Conservation (phyloP, 2,888 invertebrate species). For the Drosophila quinaria region DNA sequence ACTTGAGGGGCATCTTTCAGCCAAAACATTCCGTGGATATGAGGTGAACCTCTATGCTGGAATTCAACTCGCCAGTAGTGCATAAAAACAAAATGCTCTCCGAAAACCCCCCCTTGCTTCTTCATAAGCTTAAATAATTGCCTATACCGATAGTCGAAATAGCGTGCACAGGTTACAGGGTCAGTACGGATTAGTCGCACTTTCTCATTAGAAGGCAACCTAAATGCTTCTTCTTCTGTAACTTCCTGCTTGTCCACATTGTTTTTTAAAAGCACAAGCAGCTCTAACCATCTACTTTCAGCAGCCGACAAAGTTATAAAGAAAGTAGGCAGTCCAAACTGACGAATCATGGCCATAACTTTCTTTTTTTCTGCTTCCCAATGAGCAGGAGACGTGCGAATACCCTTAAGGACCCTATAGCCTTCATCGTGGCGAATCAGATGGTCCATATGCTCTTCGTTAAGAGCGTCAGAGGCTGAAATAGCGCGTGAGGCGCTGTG, state of each 20-base stretch:
- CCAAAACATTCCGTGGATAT: not conserved
- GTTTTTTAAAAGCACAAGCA: not conserved
- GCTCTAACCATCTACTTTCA: conserved; percentile 4
- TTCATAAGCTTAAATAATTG: not conserved
- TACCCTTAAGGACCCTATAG: conserved; percentile 12
- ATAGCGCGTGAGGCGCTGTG: not conserved
- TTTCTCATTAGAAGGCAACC: not conserved
- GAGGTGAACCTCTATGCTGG: conserved; percentile 8
- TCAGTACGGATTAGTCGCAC: not conserved
- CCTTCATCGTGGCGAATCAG: not conserved
- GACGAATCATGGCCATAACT: conserved; percentile 9
- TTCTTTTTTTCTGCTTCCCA: conserved; percentile 44
- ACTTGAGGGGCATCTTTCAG: conserved; percentile 12
- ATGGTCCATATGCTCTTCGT: not conserved
- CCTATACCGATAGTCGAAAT: not conserved
- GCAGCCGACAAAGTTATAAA: conserved; percentile 12
- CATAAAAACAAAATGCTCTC: not conserved
- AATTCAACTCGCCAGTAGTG: conserved; percentile 26
- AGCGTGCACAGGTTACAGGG: not conserved
- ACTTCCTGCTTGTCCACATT: not conserved
- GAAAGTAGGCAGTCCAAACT: conserved; percentile 2
- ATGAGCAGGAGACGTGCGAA: conserved; percentile 43
- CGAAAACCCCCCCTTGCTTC: not conserved
- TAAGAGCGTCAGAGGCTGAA: not conserved
- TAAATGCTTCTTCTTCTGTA: not conserved